Evolutionary conservation across 2,113 vertebrate genomes (phyloP).

Genomic region (Phyllostomus discolor): DNA sequence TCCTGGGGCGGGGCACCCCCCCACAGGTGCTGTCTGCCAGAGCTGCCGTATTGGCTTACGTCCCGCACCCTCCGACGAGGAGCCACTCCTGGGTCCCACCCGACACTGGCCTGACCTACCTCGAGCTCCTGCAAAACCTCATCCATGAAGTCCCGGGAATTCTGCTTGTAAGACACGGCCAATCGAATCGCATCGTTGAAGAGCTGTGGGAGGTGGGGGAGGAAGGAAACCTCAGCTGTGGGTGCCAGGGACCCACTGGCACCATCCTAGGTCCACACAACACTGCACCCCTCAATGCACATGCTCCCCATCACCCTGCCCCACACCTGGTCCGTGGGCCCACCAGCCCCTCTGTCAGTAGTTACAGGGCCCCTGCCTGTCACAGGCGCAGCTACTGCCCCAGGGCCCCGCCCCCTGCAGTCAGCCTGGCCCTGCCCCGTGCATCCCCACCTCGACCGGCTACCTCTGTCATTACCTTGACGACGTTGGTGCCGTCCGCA

Average conservation of each 20-base stretch:
- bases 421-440: too few species aligned
- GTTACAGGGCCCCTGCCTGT: background rate
- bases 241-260: background rate
- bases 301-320: background rate
- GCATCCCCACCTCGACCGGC: too few species aligned
- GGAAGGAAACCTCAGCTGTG: background rate
- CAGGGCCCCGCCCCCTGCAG: background rate
- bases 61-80: too few species aligned
- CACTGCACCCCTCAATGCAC: background rate
- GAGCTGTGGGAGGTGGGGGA: constrained; percentile 79
- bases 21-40: background rate
- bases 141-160: constrained; percentile 95
- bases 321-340: background rate
- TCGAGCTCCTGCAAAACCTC: constrained; percentile 94
- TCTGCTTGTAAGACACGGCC: constrained; percentile 92
- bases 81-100: too few species aligned
- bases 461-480: constrained; percentile 86
- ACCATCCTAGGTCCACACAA: constrained; percentile 48
- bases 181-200: constrained; percentile 94
- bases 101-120: constrained; percentile 76
- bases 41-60: too few species aligned
- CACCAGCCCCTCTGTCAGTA: background rate
- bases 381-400: background rate
- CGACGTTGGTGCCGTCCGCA: constrained; percentile 96
- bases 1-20: rapidly evolving